Evolutionary conservation across 2,797 vertebrate genomes (phyloP).

Genomic region (Cyclura pinguis): DNA sequence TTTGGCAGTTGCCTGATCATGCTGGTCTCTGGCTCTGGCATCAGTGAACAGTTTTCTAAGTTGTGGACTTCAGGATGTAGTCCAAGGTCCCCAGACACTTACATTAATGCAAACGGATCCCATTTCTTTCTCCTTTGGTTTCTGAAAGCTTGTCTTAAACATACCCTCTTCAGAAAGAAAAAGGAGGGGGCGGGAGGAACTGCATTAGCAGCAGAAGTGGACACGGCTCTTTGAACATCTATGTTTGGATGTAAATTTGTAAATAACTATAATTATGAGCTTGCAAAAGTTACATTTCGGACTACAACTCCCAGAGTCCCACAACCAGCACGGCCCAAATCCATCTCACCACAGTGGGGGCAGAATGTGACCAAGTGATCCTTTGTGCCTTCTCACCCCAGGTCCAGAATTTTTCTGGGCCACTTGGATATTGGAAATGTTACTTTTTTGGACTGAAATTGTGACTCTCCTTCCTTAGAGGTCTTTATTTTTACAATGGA

Average conservation of each 20-base stretch:
- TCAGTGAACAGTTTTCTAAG: not conserved
- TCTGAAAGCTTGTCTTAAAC: not conserved
- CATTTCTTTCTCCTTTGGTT: not conserved
- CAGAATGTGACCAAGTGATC: not conserved
- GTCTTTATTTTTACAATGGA: not conserved
- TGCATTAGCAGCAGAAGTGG: too few relatives aligned
- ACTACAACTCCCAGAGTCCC: too few relatives aligned
- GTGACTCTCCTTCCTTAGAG: not conserved
- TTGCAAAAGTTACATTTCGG: too few relatives aligned
- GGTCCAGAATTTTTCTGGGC: not conserved
- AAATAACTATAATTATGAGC: too few relatives aligned
- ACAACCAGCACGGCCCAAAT: not conserved
- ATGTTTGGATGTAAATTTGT: too few relatives aligned
- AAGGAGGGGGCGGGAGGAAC: too few relatives aligned
- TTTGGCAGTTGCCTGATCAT: not conserved
- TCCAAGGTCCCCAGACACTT: too few relatives aligned
- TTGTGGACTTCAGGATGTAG: not conserved
- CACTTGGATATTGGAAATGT: too few relatives aligned
- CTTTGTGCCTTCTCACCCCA: not conserved
- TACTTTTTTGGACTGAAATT: too few relatives aligned
- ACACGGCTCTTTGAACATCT: too few relatives aligned
- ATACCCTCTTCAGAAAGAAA: not conserved
- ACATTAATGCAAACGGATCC: too few relatives aligned
- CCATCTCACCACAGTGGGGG: not conserved
- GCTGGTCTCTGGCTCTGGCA: not conserved